phyloP scores from a whole-genome alignment of 2,113 vertebrate genomes.

The Platichthys stellatus region DNA sequence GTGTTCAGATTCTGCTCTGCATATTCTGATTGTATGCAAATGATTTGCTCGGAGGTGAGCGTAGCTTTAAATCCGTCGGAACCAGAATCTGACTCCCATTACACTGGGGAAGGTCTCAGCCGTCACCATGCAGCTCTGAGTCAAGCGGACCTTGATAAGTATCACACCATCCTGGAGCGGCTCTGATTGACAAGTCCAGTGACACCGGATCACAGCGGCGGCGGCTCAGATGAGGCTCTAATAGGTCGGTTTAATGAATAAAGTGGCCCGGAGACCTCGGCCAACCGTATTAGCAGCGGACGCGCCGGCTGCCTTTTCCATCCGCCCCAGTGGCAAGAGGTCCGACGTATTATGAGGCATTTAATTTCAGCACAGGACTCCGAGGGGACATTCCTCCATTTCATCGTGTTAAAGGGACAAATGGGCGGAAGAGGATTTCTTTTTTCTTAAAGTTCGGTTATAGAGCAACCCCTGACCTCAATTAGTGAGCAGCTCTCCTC shows the following conservation, averaged over 20 bases:
- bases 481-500: constrained; percentile 68
- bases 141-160: constrained; percentile 20
- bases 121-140: constrained; percentile 12
- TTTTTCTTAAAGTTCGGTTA: constrained; percentile 46
- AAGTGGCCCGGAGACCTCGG: constrained; percentile 48
- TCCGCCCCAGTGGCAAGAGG: constrained; percentile 58
- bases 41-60: constrained; percentile 13
- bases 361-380: constrained; percentile 71
- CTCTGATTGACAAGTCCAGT: constrained; percentile 67
- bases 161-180: constrained; percentile 34
- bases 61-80: constrained; percentile 14
- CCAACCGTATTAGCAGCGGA: constrained; percentile 26
- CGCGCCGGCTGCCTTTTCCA: constrained; percentile 13
- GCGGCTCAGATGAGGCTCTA: constrained; percentile 49
- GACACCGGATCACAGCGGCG: constrained; percentile 25
- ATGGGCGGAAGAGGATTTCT: constrained; percentile 46
- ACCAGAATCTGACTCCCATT: not conserved
- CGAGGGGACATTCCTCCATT: constrained; percentile 67
- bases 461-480: constrained; percentile 71
- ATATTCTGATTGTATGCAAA: constrained; percentile 53
- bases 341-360: constrained; percentile 65
- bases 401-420: constrained; percentile 65
- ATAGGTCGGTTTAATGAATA: constrained; percentile 66
- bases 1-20: constrained; percentile 19
- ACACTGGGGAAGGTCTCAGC: constrained; percentile 5